Evolutionary conservation across 2,797 vertebrate genomes (phyloP).

Genomic region (Diplodus puntazzo): DNA sequence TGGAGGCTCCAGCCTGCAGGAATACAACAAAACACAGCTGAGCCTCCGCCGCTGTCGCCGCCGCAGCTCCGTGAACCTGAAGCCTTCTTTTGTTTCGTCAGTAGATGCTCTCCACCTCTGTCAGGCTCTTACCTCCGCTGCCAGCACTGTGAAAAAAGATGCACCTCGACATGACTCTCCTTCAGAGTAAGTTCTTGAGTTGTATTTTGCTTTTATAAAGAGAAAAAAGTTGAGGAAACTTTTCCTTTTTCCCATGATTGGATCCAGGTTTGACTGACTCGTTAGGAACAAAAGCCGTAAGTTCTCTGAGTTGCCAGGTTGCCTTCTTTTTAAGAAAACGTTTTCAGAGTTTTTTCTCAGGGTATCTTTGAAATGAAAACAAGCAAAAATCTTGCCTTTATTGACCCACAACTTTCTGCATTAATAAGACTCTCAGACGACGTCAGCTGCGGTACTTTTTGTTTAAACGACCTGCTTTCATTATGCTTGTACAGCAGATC

Average conservation of each 20-base stretch:
- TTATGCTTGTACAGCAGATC: neutral
- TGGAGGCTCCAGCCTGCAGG: constrained; percentile 47
- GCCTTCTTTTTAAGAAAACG: no score
- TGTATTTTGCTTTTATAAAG: neutral
- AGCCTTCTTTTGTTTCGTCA: constrained; percentile 34
- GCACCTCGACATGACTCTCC: constrained; percentile 62
- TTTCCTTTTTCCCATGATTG: constrained; percentile 60
- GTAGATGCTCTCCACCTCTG: constrained; percentile 23
- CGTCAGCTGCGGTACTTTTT: neutral
- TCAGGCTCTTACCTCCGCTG: constrained; percentile 27
- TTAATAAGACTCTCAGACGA: no score
- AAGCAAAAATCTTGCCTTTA: neutral
- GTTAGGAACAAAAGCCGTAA: constrained; percentile 40
- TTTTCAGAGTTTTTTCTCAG: neutral
- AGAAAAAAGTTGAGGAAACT: neutral
- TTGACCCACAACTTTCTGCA: neutral
- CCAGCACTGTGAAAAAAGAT: constrained; percentile 52
- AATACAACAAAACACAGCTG: constrained; percentile 56
- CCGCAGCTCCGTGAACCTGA: constrained; percentile 37
- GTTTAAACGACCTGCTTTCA: neutral
- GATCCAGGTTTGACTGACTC: constrained; percentile 48
- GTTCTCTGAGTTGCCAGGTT: neutral
- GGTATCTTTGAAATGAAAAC: neutral
- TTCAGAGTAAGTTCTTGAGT: constrained; percentile 79
- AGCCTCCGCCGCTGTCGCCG: neutral